phyloP scores from a whole-genome alignment of 2,113 vertebrate species.

The Triplophysa tibetana region DNA sequence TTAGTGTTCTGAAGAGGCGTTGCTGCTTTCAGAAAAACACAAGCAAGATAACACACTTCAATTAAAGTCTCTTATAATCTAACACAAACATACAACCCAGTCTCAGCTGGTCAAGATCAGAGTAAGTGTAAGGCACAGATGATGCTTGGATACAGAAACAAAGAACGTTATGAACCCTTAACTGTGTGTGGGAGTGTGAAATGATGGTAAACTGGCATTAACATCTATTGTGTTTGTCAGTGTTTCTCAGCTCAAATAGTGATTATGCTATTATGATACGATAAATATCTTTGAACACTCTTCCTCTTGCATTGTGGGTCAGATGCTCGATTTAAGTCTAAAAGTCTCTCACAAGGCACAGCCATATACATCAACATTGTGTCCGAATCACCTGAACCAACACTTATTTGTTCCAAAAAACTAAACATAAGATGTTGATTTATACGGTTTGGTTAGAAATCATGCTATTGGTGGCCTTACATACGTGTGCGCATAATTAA shows the following conservation, averaged over 20 bases:
- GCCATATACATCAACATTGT: conserved; percentile 17
- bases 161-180: too few species aligned
- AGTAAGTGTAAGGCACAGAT: too few species aligned
- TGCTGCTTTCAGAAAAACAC: not conserved
- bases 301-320: conserved; percentile 6
- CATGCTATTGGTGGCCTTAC: not conserved
- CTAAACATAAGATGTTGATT: not conserved
- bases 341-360: conserved; percentile 12
- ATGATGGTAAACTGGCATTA: too few species aligned
- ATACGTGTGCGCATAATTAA: not conserved
- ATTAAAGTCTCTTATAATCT: conserved; percentile 14
- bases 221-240: too few species aligned
- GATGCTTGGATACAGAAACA: not conserved
- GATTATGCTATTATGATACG: too few species aligned
- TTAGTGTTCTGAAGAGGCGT: not conserved
- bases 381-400: too few species aligned
- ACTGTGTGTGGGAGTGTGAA: too few species aligned
- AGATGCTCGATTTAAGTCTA: conserved; percentile 17
- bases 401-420: not conserved
- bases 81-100: not conserved
- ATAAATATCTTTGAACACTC: not conserved
- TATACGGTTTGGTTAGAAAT: not conserved
- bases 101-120: too few species aligned
- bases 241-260: too few species aligned
- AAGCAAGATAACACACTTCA: not conserved